These are phyloP conservation scores for Propithecus perrieri DNA, from an alignment of 2,797 vertebrate genomes.

Conservation along the genomic window DNA sequence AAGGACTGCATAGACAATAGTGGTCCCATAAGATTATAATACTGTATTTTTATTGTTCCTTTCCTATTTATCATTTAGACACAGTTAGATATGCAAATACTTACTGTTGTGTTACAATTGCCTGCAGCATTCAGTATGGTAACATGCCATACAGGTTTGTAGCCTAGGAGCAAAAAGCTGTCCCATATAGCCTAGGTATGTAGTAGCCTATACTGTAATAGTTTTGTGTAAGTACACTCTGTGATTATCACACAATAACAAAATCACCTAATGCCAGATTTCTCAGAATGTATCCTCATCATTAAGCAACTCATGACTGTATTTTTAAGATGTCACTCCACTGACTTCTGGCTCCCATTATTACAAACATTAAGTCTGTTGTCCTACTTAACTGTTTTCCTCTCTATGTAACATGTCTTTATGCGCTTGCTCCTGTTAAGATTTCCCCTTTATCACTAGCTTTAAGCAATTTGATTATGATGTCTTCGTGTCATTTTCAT, in stretches of 20 bases:
- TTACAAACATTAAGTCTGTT: neutral
- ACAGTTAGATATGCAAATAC: neutral
- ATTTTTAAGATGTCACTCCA: neutral
- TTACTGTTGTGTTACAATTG: neutral
- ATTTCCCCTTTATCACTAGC: neutral
- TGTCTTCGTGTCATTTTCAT: neutral
- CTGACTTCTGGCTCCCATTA: neutral
- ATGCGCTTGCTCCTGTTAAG: neutral
- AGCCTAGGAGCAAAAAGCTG: neutral
- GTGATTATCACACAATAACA: neutral
- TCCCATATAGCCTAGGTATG: neutral
- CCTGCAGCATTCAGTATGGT: neutral
- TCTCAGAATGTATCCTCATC: neutral
- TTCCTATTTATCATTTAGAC: neutral
- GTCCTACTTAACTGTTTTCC: neutral
- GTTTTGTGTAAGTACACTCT: neutral
- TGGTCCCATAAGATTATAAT: neutral
- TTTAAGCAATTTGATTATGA: neutral
- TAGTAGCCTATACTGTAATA: neutral
- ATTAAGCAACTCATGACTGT: neutral
- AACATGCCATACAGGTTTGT: neutral
- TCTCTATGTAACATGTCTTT: neutral
- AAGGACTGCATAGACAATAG: neutral
- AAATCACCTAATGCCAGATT: neutral
- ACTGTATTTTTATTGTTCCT: neutral